These are phyloP conservation scores for Oreortyx pictus DNA, from an alignment of 2,797 vertebrate genomes.

Conservation along the genomic window DNA sequence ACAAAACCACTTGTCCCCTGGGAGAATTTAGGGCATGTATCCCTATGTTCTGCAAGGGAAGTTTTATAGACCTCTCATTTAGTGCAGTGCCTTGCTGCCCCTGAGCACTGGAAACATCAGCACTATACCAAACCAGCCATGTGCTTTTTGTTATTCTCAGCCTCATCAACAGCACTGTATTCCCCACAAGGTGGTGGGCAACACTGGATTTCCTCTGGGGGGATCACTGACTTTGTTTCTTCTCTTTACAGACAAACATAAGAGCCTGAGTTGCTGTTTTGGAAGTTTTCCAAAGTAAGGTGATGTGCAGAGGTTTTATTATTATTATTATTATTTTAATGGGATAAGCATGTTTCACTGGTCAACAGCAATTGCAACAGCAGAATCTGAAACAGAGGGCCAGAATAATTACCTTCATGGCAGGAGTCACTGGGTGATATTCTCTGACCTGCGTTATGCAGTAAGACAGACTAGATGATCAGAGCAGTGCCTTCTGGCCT, in stretches of 20 bases:
- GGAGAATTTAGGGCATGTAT: background rate
- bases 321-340: background rate
- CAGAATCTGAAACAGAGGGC: conserved; percentile 13
- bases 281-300: conserved; percentile 29
- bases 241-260: conserved; percentile 18
- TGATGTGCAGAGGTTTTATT: background rate
- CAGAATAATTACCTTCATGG: background rate
- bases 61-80: conserved; percentile 18
- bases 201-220: background rate
- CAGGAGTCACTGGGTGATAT: conserved; percentile 27
- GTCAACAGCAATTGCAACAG: conserved; percentile 6
- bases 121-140: background rate
- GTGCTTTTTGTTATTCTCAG: conserved; percentile 12
- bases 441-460: conserved; percentile 54
- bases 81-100: background rate
- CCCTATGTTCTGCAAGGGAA: background rate
- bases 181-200: conserved; percentile 16
- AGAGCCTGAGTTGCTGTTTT: background rate
- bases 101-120: background rate
- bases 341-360: conserved; percentile 15
- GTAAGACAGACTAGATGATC: conserved; percentile 45
- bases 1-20: background rate
- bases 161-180: background rate
- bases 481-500: conserved; percentile 42
- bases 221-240: background rate